Base-by-base conservation (phyloP, 2,113 vertebrate genomes). In the Trinectes maculatus region DNA sequence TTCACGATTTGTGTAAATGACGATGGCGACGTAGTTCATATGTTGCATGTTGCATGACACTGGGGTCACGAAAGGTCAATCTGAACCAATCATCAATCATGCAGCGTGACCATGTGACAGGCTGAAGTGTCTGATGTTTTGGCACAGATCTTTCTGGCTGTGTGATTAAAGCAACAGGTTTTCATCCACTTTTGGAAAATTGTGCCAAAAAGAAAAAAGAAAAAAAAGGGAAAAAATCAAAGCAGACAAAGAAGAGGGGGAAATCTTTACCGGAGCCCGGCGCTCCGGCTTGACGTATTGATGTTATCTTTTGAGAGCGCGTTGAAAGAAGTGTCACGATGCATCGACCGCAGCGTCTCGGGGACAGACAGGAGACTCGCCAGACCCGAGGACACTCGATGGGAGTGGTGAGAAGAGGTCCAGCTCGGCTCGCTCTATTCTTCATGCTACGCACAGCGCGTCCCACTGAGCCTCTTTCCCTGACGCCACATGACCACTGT, bases 251-350 rank as follows among this genome's bases (percentile, higher is more conserved):
- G 25, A 15, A 3, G 29, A 71, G 28, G 31, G 64, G 31, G 64
- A 67, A 18, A 53, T 39, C 57, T 67, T 43, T 5, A 28, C n/a
- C 39, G 18, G 29, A 36, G 34, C 31, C 40, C 24, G 4, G 2
- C 6, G 8, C 60, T 58, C 28, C 19, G 21, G 26, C 10, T 54
- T 51, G 57, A 47, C 36, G 44, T 19, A 63, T 61, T 61, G 61
- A 69, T 26, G 44, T 37, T 18, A 34, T 58, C 56, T 26, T 67
- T 46, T 71, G 31, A 42, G n/a, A 66, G 25, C 12, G 61, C 21
- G 54, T 58, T 28, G 29, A 36, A 29, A 18, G 22, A 40, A n/a
- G 48, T 18, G 28, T 49, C 75, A 29, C 47, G 8, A 33, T 13
- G 28, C 21, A 22, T 22, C 19, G 46, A 63, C 18, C 39, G 19